Percentiles rank a stretch among this genome's conserved stretches.
Conservation (phyloP, 2,113 vertebrate genomes). For the Spea bombifrons region DNA sequence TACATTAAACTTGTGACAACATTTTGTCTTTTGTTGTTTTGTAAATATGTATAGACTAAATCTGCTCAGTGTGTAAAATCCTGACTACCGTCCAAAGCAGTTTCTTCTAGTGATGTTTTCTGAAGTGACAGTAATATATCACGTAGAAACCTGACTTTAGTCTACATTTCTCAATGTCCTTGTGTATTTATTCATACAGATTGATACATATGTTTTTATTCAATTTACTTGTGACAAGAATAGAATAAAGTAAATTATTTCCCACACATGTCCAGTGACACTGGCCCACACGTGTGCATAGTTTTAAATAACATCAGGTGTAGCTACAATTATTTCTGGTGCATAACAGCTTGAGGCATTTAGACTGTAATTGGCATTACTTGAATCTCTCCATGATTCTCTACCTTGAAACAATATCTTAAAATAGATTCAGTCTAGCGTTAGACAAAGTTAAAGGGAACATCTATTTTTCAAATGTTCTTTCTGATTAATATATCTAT, state of each 20-base stretch:
- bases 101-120: no score
- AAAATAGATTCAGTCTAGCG: neutral
- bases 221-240: slow-evolving; percentile 6
- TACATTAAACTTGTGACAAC: no score
- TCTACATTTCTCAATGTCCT: neutral
- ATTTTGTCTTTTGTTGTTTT: no score
- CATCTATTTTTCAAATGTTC: neutral
- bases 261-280: slow-evolving; percentile 25
- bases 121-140: no score
- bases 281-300: neutral
- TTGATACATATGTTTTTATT: slow-evolving; percentile 18
- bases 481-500: no score
- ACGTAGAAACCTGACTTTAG: neutral
- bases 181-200: neutral
- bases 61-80: no score
- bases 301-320: slow-evolving; percentile 6
- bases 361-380: slow-evolving; percentile 1
- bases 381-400: neutral
- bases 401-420: neutral
- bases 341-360: slow-evolving; percentile 5
- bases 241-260: slow-evolving; percentile 8
- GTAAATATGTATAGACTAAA: no score
- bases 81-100: no score
- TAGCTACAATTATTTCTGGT: slow-evolving; percentile 23
- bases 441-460: neutral